Conservation (phyloP, 1,140 invertebrate genomes). For the Conus ventricosus region DNA sequence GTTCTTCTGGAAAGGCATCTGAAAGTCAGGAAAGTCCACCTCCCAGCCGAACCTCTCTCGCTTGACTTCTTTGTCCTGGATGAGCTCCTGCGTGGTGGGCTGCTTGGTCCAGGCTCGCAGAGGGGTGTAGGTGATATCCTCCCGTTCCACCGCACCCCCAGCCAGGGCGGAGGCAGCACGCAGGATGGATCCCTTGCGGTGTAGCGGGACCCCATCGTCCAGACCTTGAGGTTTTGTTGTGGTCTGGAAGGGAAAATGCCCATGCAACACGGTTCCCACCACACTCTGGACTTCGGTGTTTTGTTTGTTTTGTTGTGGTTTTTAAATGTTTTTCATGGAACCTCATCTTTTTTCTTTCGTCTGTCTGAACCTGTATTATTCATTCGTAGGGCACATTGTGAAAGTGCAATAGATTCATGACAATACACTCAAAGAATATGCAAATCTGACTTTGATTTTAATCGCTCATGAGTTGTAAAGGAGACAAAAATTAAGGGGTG, state of each 20-base stretch:
- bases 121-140: conserved; percentile 72
- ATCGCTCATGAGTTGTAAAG: no score
- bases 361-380: not conserved
- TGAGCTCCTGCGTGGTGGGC: conserved; percentile 67
- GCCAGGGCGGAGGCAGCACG: conserved; percentile 71
- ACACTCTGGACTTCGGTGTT: no score
- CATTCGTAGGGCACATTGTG: no score
- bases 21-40: conserved; percentile 74
- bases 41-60: conserved; percentile 72
- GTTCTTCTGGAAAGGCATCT: conserved; percentile 75
- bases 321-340: no score
- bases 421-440: no score
- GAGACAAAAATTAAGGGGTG: no score
- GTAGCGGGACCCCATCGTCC: conserved; percentile 46
- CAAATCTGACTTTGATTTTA: no score
- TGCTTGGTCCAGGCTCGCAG: conserved; percentile 73
- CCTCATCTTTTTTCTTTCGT: no score
- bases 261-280: not conserved
- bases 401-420: no score
- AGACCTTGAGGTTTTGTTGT: not conserved
- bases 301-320: no score
- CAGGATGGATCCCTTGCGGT: conserved; percentile 70
- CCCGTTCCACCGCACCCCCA: conserved; percentile 68
- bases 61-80: conserved; percentile 59
- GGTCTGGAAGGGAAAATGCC: not conserved